Percentiles rank a stretch among this genome's conserved stretches.
These are phyloP conservation scores for Enteromius paludinosus DNA, from an alignment of 2,797 vertebrate genomes.

Conservation along the genomic window DNA sequence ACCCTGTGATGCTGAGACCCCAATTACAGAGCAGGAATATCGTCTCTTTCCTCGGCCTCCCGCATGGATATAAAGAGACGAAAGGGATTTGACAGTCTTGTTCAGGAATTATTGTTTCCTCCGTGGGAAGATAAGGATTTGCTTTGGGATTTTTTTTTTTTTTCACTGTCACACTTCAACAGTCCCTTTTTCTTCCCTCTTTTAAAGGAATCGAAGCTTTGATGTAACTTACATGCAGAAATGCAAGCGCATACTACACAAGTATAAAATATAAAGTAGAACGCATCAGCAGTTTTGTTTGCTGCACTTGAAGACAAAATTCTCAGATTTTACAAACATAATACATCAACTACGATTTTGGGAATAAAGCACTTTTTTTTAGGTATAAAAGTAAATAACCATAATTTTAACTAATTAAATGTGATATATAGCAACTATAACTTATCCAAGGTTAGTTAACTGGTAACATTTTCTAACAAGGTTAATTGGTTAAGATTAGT, in stretches of 20 bases:
- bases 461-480: too few species aligned
- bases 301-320: background rate
- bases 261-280: background rate
- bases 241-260: background rate
- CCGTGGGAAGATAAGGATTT: slow-evolving; percentile 52
- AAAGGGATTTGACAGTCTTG: slow-evolving; percentile 49
- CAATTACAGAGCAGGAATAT: slow-evolving; percentile 46
- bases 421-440: background rate
- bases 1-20: slow-evolving; percentile 42
- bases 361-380: background rate
- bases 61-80: slow-evolving; percentile 21
- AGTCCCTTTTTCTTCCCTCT: background rate
- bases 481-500: too few species aligned
- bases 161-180: slow-evolving; percentile 38
- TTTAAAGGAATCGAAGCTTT: slow-evolving; percentile 21
- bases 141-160: slow-evolving; percentile 29
- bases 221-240: slow-evolving; percentile 38
- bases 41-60: slow-evolving; percentile 4
- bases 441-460: background rate
- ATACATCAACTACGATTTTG: background rate
- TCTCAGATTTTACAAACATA: background rate
- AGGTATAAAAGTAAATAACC: background rate
- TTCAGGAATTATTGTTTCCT: slow-evolving; percentile 54
- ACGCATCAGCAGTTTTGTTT: background rate
- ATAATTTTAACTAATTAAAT: background rate